phyloP scores from a whole-genome alignment of 2,113 vertebrate species.

The Osmerus eperlanus region DNA sequence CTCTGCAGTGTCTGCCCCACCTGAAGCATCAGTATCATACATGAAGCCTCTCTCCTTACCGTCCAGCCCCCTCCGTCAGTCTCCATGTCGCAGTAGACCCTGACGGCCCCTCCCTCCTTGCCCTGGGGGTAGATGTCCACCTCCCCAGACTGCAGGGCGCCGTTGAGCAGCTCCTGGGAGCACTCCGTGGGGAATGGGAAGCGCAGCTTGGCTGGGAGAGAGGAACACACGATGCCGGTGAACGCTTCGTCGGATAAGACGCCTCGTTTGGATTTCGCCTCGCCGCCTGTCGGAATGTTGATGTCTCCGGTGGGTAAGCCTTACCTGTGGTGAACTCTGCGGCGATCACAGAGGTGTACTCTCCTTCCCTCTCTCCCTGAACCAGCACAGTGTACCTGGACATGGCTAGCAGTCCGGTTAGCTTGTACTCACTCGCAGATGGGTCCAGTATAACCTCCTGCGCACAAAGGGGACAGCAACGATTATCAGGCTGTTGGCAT shows the following conservation, averaged over 20 bases:
- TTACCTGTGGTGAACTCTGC: conserved; percentile 82
- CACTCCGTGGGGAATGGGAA: conserved; percentile 83
- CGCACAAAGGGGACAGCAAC: conserved; percentile 4
- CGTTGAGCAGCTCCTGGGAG: conserved; percentile 82
- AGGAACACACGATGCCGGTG: not conserved
- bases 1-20: not conserved
- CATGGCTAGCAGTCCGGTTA: conserved; percentile 73
- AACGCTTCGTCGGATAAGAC: not conserved
- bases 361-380: conserved; percentile 67
- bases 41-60: conserved; percentile 51
- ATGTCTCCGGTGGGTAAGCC: not conserved
- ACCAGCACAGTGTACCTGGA: conserved; percentile 76
- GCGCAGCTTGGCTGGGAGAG: conserved; percentile 65
- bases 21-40: not conserved
- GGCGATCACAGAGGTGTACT: conserved; percentile 64
- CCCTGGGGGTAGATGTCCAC: conserved; percentile 73
- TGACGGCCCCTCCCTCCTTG: conserved; percentile 47
- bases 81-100: conserved; percentile 78
- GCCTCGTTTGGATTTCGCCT: not conserved
- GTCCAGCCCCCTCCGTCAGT: conserved; percentile 81
- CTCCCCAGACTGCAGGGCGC: conserved; percentile 71
- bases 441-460: conserved; percentile 77
- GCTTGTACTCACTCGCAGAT: conserved; percentile 63
- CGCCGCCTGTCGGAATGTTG: too few species aligned
- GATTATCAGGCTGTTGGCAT: not conserved